A percentile compares a stretch with the other conserved stretches of the same genome.
These are phyloP conservation scores for Cossypha heuglini DNA, from an alignment of 2,797 vertebrate species.

Conservation along the genomic window DNA sequence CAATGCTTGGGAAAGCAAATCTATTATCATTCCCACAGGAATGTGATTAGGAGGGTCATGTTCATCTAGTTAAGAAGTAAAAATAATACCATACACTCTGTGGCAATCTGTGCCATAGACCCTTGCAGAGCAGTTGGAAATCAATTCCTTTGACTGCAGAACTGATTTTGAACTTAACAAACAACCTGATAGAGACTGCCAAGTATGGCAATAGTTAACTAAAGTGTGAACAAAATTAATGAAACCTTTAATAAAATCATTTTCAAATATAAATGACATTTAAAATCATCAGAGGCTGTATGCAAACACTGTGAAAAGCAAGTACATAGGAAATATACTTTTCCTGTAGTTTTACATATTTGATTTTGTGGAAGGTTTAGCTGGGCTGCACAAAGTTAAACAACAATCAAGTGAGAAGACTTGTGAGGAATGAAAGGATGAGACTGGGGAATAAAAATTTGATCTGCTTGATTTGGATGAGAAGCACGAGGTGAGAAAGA, in stretches of 20 bases:
- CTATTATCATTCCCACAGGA: not conserved
- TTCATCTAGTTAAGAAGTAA: not conserved
- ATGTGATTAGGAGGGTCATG: not conserved
- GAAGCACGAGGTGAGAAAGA: not conserved
- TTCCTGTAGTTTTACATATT: not conserved
- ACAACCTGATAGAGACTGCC: not conserved
- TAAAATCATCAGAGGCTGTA: not conserved
- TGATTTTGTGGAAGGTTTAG: not conserved
- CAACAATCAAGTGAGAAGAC: not conserved
- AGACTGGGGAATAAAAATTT: not conserved
- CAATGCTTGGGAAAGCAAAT: not conserved
- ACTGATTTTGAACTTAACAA: not conserved
- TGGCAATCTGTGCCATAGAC: not conserved
- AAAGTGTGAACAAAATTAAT: not conserved
- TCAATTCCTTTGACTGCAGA: not conserved
- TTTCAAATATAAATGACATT: not conserved
- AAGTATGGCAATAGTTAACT: not conserved
- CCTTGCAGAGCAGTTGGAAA: not conserved
- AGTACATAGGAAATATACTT: not conserved
- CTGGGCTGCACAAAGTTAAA: not conserved
- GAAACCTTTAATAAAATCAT: not conserved
- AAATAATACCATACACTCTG: not conserved
- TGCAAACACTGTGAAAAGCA: not conserved
- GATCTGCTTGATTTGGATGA: not conserved
- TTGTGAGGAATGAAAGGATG: not conserved